These are phyloP conservation scores for Cheumatopsyche charites DNA, from an alignment of 1,140 invertebrate genomes.

Conservation along the genomic window DNA sequence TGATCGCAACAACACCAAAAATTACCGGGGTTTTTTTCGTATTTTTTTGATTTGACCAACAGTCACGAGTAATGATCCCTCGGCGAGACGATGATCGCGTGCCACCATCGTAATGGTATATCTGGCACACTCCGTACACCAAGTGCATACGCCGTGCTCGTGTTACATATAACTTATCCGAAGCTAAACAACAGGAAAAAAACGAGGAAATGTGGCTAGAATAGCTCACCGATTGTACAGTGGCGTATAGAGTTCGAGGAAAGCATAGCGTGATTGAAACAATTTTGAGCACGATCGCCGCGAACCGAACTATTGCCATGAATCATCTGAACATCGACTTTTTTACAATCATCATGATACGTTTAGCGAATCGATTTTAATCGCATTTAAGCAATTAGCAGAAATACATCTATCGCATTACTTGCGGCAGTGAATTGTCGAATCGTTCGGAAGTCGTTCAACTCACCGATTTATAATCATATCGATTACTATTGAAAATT, in stretches of 20 bases:
- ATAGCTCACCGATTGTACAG: background rate
- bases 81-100: constrained; percentile 40
- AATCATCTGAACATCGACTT: background rate
- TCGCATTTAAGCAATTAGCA: no score
- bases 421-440: no score
- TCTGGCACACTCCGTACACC: constrained; percentile 39
- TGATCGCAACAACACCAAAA: constrained; percentile 31
- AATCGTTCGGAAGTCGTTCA: no score
- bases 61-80: constrained; percentile 36
- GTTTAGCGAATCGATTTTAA: background rate
- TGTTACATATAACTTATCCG: constrained; percentile 2
- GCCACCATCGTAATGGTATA: constrained; percentile 31
- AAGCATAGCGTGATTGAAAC: constrained; percentile 9
- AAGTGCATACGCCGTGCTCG: constrained; percentile 5
- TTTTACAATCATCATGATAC: constrained; percentile 7
- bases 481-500: constrained; percentile 20
- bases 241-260: background rate
- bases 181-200: constrained; percentile 4
- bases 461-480: background rate
- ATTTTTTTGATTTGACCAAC: background rate
- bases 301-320: background rate
- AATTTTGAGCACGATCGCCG: no score
- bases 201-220: background rate
- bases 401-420: no score
- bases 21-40: constrained; percentile 37